Evolutionary conservation across 2,888 invertebrate species (phyloP), one percentile per base, ranked within the genome.

Genomic region (Branchellion lobata): DNA sequence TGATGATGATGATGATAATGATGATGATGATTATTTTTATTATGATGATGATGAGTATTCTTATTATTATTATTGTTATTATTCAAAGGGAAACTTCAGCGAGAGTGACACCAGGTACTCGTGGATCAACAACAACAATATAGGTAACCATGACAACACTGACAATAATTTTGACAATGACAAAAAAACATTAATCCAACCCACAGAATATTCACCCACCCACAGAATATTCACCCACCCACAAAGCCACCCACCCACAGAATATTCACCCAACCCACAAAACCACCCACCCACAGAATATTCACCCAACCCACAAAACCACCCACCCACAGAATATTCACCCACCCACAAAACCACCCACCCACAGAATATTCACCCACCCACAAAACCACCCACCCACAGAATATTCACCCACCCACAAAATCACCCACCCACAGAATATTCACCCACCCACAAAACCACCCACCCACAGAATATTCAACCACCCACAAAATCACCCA

Each of bases 1-100:
- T 69, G 69, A 69, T 29, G 27, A 69, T 69, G 29, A 27, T 69
- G 69, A 29, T 24, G 69, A 69, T 24, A 18, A 69, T 69, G 69
- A 69, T 8, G 40, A 40, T 40, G 40, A 40, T 40, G 40, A 40
- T 40, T 5, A 40, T n/a, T n/a, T n/a, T n/a, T n/a, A 69, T 69
- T 1, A 27, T 69, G 69, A 29, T 24, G 69, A 69, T 24, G 33
- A 69, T 69, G 69, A 69, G 0, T 5, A 40, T 40, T 5, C 5
- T 40, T 5, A 40, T 40, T 5, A 40, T 40, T 40, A 40, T 40
- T 8, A 40, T 14, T 8, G 14, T 40, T 8, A 40, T 40, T 5
- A 5, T 40, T 40, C 8, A 40, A 5, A 40, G 40, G 40, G 40
- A 5, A 40, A 40, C 40, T 40, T 8, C 40, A 40, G 14, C 40